Conservation (phyloP, 2,797 vertebrate genomes). For the Numenius phaeopus region DNA sequence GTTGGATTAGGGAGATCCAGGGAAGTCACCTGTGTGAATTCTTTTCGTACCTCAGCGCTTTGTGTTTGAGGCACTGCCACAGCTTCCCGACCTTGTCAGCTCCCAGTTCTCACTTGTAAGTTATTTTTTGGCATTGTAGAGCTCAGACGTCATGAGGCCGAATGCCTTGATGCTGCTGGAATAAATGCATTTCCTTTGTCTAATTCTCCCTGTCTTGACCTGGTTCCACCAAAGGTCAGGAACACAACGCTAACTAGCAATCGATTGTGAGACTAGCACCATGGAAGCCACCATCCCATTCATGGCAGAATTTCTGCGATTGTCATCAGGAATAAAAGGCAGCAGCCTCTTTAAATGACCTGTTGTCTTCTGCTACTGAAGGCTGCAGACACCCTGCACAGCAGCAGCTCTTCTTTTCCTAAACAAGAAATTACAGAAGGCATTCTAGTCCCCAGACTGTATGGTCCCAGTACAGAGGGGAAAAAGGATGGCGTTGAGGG, state of each 20-base stretch:
- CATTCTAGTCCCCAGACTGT: background rate
- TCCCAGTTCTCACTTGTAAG: background rate
- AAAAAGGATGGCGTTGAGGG: background rate
- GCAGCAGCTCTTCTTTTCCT: background rate
- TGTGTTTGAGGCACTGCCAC: background rate
- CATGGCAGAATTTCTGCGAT: background rate
- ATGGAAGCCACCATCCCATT: background rate
- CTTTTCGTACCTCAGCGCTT: background rate
- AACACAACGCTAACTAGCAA: background rate
- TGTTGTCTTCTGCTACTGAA: background rate
- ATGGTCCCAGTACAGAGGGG: accelerated
- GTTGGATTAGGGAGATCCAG: background rate
- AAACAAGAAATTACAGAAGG: background rate
- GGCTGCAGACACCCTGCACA: background rate
- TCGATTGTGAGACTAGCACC: background rate
- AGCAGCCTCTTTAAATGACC: background rate
- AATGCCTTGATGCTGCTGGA: background rate
- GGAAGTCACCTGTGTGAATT: background rate
- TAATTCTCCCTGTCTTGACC: background rate
- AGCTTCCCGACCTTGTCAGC: background rate
- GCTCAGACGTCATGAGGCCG: background rate
- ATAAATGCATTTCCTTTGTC: background rate
- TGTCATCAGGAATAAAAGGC: background rate
- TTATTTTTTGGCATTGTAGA: background rate
- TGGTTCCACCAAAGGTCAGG: background rate